A percentile compares a stretch with the other conserved stretches of the same genome.
Conservation (phyloP, 1,140 invertebrate species). For the Agrilus planipennis region DNA sequence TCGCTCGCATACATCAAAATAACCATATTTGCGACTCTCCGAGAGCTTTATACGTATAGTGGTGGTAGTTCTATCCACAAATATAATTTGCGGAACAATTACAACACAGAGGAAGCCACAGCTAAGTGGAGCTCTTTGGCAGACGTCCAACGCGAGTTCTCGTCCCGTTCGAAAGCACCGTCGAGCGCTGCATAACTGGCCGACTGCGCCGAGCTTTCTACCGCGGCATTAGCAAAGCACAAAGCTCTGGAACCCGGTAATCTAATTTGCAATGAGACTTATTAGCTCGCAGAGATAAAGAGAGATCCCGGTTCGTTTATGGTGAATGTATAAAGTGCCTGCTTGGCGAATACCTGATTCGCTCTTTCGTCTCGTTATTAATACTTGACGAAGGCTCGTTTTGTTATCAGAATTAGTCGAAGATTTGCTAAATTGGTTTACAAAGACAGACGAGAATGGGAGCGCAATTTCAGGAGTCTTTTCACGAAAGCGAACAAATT, state of each 20-base stretch:
- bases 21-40: constrained; percentile 26
- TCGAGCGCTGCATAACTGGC: constrained; percentile 11
- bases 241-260: constrained; percentile 31
- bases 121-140: constrained; percentile 24
- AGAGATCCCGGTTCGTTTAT: constrained; percentile 27
- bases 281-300: constrained; percentile 31
- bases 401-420: too few species aligned
- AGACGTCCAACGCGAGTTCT: constrained; percentile 12
- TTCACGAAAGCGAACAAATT: too few species aligned
- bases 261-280: constrained; percentile 34
- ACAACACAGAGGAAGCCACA: constrained; percentile 28
- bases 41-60: too few species aligned
- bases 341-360: constrained; percentile 3
- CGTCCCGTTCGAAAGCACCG: too few species aligned
- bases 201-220: constrained; percentile 27
- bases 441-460: too few species aligned
- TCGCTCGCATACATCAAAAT: constrained; percentile 23
- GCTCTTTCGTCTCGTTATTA: constrained; percentile 26
- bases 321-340: constrained; percentile 23
- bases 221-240: constrained; percentile 28
- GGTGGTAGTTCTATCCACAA: constrained; percentile 29
- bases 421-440: too few species aligned
- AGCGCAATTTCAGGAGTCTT: too few species aligned
- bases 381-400: too few species aligned
- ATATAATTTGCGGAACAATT: constrained; percentile 32